Base-by-base conservation (phyloP, 2,888 invertebrate species). In the Chaitophorus viminalis region DNA sequence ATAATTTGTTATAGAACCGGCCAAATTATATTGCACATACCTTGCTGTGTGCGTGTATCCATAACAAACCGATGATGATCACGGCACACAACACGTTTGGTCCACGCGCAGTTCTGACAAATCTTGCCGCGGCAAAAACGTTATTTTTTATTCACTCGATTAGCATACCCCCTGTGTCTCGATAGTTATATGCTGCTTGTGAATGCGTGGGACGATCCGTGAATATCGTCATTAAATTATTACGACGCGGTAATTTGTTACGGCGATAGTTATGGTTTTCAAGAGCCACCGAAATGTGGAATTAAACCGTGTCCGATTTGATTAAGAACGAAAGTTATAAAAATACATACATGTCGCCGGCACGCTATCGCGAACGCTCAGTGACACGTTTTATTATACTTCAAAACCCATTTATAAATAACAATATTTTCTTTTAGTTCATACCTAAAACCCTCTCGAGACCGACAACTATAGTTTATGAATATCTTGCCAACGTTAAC, bases 301-400 rank as follows among this genome's bases (percentile, higher is more conserved):
- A 79, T 68, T 39, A 68, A 79, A 79, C 79, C 17, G n/a, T 25
- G 52, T 33, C 70, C 31, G 33, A 52, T 72, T 52, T 72, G 82
- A 82, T 82, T 82, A 33, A 82, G 72, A 82, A 52, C 33, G 72
- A 52, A n/a, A 82, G 31, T 33, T 72, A 68, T 82, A 82, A 54
- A 54, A 72, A 82, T 25, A 82, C 31, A 82, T 25, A 82, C 31
- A 31, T 3, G 18, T 33, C 8, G 29, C 14, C 52, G 82, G 3
- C 52, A 18, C 9, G 25, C 68, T 21, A 9, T 18, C 11, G 33
- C n/a, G 36, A 31, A 60, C 14, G 1, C 11, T 39, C n/a, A 21
- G 36, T 9, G 65, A 36, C 39, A 52, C 54, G n/a, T 82, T 33
- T 82, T 82, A 72, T 82, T 72, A 52, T 72, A 52, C 54, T 54